Evolutionary conservation across 2,888 invertebrate species (phyloP), one percentile per base, ranked within the genome.

Genomic region (Gymnosoma rotundatum): DNA sequence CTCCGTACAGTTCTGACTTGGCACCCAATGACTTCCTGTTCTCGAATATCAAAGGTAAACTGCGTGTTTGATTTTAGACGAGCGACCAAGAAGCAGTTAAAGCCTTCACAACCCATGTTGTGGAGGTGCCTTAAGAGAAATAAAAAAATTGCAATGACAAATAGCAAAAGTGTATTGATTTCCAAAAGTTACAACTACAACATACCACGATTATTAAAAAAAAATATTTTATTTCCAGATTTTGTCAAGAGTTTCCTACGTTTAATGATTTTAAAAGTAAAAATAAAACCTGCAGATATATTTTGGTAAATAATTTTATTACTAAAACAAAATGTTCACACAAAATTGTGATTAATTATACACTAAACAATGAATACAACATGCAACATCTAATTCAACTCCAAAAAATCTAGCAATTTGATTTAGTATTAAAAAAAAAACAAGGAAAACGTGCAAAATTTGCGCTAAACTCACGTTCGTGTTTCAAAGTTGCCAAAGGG

Each of bases 391-490:
- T 54, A 75, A 63, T 75, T 21, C 75, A 32, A 32, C 32, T 69
- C 50, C n/a, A 52, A 63, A 32, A 74, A 69, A 45, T 36, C 36
- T n/a, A 58, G 18, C 67, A 83, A 83, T 66, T 83, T 79, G 74
- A 75, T 78, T 78, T 63, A 36, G 72, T 60, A 66, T 56, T 67
- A 18, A 60, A 67, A 48, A 42, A 78, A 21, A 20, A 36, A 14
- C 48, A 9, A 38, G 16, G 4, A 67, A 50, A 67, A 76, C 48
- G 61, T 67, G 61, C 66, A 66, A 80, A 79, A 80, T 67, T 83
- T 74, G n/a, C 69, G 69, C 45, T 78, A 81, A 84, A 84, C 84
- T 84, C 84, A 84, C 84, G 84, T 84, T 84, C 81, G 32, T 70
- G 70, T 75, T 83, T 70, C 20, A 36, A 81, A 81, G 81, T 78